A percentile compares a stretch with the other conserved stretches of the same genome.
Conservation (phyloP, 2,888 invertebrate genomes). For the Gymnoscelis rufifasciata region DNA sequence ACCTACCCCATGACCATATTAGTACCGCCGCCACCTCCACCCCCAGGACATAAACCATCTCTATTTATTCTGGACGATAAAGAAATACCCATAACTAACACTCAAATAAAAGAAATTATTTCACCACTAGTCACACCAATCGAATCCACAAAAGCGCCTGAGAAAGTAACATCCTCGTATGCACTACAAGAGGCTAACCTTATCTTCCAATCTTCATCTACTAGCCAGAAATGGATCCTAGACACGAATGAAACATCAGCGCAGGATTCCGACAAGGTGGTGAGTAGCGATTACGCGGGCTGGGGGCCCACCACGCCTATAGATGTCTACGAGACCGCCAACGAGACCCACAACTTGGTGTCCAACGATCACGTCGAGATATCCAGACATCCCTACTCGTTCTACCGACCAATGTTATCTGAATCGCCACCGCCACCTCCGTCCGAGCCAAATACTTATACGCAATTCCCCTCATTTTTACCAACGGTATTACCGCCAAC, state of each 20-base stretch:
- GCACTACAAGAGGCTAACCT: conserved; percentile 81
- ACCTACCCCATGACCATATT: conserved; percentile 82
- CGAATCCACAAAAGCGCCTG: conserved; percentile 41
- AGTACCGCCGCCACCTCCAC: conserved; percentile 83
- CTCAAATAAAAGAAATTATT: conserved; percentile 40
- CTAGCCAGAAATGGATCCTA: conserved; percentile 67
- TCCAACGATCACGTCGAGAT: conserved; percentile 48
- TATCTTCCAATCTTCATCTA: conserved; percentile 81
- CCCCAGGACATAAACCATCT: conserved; percentile 59
- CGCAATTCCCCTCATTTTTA: conserved; percentile 46
- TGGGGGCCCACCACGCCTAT: conserved; percentile 72
- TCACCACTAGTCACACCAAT: conserved; percentile 35
- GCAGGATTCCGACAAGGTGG: conserved; percentile 43
- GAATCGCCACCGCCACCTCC: conserved; percentile 54
- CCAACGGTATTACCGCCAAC: conserved; percentile 57
- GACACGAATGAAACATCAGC: conserved; percentile 50
- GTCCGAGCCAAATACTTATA: conserved; percentile 37
- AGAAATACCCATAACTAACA: conserved; percentile 35
- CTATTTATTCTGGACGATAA: conserved; percentile 54
- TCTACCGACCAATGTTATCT: conserved; percentile 62
- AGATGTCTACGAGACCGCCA: conserved; percentile 45
- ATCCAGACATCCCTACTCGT: conserved; percentile 51
- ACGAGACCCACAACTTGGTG: conserved; percentile 66
- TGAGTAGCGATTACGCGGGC: conserved; percentile 70
- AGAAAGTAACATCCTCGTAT: conserved; percentile 59